These are phyloP conservation scores for Oceanodroma leucorhoa DNA, from an alignment of 2,797 vertebrate genomes.

Conservation along the genomic window DNA sequence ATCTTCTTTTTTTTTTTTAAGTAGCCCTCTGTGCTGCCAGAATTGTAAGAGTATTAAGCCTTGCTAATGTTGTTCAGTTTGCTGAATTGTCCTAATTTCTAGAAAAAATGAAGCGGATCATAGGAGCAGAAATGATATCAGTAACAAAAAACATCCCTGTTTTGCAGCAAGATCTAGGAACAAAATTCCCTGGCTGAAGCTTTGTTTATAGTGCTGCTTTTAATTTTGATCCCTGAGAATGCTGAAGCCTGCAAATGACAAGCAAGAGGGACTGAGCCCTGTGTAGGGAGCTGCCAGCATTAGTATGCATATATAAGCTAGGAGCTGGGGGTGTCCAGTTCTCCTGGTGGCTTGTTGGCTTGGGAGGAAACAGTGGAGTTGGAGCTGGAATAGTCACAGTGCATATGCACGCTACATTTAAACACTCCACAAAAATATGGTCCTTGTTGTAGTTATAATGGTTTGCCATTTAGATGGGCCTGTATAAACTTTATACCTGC, in stretches of 20 bases:
- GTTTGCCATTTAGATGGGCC: conserved; percentile 52
- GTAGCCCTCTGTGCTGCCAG: not conserved
- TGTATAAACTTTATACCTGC: conserved; percentile 68
- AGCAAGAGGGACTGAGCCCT: not conserved
- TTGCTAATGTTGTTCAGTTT: not conserved
- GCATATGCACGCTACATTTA: not conserved
- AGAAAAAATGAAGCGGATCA: not conserved
- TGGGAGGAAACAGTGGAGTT: not conserved
- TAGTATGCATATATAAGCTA: rapidly evolving
- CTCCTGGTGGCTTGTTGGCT: not conserved
- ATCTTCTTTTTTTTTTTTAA: not conserved
- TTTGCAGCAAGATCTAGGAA: not conserved
- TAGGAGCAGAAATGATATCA: not conserved
- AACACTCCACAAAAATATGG: not conserved
- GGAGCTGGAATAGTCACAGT: not conserved
- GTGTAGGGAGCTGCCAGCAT: not conserved
- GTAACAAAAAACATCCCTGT: not conserved
- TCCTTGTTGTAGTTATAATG: conserved; percentile 56
- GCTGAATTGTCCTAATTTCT: not conserved
- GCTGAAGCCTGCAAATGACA: not conserved
- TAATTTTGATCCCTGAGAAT: not conserved
- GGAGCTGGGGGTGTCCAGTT: not conserved
- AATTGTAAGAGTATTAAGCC: not conserved
- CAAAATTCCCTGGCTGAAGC: not conserved
- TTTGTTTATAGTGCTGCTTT: not conserved